Evolutionary conservation across 1,140 invertebrate species (phyloP), one percentile per base, ranked within the genome.

Genomic region (Euura lappo): DNA sequence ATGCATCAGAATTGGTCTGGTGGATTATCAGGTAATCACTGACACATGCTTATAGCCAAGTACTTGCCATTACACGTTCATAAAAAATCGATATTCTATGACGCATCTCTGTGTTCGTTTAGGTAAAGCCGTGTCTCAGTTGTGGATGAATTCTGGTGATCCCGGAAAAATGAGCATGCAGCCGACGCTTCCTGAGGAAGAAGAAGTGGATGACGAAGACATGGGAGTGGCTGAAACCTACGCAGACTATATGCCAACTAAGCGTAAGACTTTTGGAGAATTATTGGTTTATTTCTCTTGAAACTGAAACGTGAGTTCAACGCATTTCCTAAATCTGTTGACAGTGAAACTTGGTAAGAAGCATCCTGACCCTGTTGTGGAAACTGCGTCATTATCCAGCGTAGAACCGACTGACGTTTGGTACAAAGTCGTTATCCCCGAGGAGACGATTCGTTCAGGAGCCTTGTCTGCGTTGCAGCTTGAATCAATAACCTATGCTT

Each of bases 311-410:
- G 11, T 60, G 6, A 3, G 6, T 60, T 60, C 6, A 60, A 6
- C 51, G 2, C 10, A n/a, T 11, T 11, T 60, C 5, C 66, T 45
- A 47, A 68, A 11, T 71, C 45, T 70, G 69, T 74, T 82, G 81
- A 43, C 80, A 96, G 95, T 99, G 76, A 97, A 97, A 87, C 88
- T 99, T 68, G 98, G 99, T 4, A 92, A 93, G 73, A 96, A 96
- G 81, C 99, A 99, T 92, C 99, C 99, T 0, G 99, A 99, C 89
- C 95, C 97, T n/a, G 98, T 99, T 8, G 99, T 99, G 28, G 99
- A 99, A 88, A 99, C 98, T 0, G 97, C 97, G 46, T 99, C 98
- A 0, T 89, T 99, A 47, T 98, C 98, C 0, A 98, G 96, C 76
- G 98, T 99, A 68, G 95, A 97, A 81, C 96, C 98, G 2, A 95